Evolutionary conservation across 92 coral and sea anemone species (phyloP), one percentile per base, ranked within the genome.

Genomic region (Epizoanthus scotinus): DNA sequence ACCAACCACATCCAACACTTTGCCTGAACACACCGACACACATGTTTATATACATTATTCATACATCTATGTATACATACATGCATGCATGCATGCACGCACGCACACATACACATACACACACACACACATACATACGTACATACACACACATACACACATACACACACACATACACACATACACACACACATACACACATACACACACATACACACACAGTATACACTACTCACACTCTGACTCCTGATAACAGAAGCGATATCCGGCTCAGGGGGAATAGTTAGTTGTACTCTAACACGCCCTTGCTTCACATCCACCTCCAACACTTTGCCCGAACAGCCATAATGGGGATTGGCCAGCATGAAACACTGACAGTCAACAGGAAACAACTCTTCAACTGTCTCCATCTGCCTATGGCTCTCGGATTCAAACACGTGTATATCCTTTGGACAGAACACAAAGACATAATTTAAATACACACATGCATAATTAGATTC

Each of bases 281-380:
- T 88, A 38, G 87, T 85, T 17, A 95, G 96, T 69, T 95, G 99
- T 29, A 95, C 98, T 78, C 98, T 83, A 34, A 95, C 91, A 3
- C 99, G 97, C 2, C 93, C 94, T 81, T 94, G 98, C 77, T 89
- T 93, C 40, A 85, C 84, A 70, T 95, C 99, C 17, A 95, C 91
- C 75, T 95, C 99, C 10, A 95, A 82, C 21, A 95, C 96, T 84
- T 91, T 89, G 31, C 99, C 99, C 5, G 90, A 90, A 34, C 96
- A 84, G 10, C 98, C 99, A 53, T 95, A 95, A 69, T 95, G 93
- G 49, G 99, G 99, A 8, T 87, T 71, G 1, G 98, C 99, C 63
- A 95, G 72, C 98, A 95, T 93, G 83, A 95, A 95, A 71, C 99
- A 95, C 70, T 83, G 88, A 18, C 94, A 84, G 17, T 88, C 94